phyloP scores from a whole-genome alignment of 2,113 vertebrate species.

The Cervus canadensis region DNA sequence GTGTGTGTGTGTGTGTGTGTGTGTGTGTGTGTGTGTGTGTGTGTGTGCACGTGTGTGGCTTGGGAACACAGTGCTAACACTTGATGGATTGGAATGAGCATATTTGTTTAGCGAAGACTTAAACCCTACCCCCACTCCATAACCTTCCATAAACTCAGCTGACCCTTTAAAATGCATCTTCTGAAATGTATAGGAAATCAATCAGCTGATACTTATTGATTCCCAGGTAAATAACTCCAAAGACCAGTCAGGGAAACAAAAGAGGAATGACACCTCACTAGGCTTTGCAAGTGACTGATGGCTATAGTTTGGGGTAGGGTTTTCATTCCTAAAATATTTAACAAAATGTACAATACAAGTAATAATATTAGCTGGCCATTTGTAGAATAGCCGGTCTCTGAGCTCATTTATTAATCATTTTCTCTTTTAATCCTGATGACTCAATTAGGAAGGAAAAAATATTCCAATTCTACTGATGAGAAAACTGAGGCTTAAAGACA shows the following conservation, averaged over 20 bases:
- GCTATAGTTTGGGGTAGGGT: background rate
- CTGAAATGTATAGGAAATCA: conserved; percentile 47
- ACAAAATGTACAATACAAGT: background rate
- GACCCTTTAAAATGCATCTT: conserved; percentile 54
- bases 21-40: no score
- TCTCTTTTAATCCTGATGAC: background rate
- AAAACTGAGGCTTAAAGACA: background rate
- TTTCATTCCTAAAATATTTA: background rate
- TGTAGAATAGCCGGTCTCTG: background rate
- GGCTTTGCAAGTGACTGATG: background rate
- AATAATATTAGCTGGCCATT: background rate
- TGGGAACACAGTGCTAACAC: background rate
- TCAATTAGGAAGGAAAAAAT: background rate
- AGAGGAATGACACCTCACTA: background rate
- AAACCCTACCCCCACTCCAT: background rate
- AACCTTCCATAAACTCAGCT: background rate
- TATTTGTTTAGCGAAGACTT: conserved; percentile 4
- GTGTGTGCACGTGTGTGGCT: background rate
- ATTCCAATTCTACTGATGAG: background rate
- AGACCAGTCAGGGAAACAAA: conserved; percentile 12
- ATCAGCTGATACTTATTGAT: conserved; percentile 31
- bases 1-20: no score
- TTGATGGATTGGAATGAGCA: background rate
- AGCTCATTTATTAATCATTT: background rate
- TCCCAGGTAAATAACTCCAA: conserved; percentile 39